phyloP scores from a whole-genome alignment of 2,113 vertebrate species.

The Ornithorhynchus anatinus region DNA sequence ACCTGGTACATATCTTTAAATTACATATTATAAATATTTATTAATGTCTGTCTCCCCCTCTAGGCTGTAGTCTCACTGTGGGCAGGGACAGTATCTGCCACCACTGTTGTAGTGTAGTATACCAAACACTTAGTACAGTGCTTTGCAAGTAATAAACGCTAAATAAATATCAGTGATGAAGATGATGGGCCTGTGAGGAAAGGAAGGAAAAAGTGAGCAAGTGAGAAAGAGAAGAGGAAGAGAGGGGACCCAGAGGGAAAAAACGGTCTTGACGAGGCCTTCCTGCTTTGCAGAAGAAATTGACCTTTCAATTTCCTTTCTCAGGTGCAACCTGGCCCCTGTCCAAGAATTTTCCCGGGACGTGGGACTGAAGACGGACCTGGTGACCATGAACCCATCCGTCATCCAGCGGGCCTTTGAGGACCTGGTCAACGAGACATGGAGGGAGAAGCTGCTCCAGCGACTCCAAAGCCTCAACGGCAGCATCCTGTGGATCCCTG shows the following conservation, averaged over 20 bases:
- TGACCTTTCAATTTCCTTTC: background rate
- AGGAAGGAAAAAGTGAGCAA: background rate
- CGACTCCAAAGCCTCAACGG: conserved; percentile 85
- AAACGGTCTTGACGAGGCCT: too few species aligned
- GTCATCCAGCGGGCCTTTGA: conserved; percentile 94
- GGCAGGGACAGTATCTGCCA: too few species aligned
- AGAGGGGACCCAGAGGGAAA: too few species aligned
- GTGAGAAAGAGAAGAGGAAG: too few species aligned
- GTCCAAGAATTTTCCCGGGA: conserved; percentile 88
- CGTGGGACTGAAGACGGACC: conserved; percentile 84
- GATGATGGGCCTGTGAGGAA: background rate
- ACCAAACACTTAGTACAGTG: too few species aligned
- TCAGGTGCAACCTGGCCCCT: conserved; percentile 92
- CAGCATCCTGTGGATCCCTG: conserved; percentile 95
- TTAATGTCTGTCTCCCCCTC: too few species aligned
- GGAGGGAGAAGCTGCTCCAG: conserved; percentile 85
- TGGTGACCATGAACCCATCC: conserved; percentile 97
- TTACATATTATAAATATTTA: too few species aligned
- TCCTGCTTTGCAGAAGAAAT: background rate
- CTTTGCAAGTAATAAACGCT: too few species aligned
- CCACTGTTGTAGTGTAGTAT: too few species aligned
- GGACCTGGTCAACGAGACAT: conserved; percentile 87
- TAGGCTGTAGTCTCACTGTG: too few species aligned
- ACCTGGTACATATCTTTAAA: too few species aligned
- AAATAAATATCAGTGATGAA: too few species aligned